These are phyloP conservation scores for Hyles lineata DNA, from an alignment of 2,888 invertebrate genomes.

Conservation along the genomic window DNA sequence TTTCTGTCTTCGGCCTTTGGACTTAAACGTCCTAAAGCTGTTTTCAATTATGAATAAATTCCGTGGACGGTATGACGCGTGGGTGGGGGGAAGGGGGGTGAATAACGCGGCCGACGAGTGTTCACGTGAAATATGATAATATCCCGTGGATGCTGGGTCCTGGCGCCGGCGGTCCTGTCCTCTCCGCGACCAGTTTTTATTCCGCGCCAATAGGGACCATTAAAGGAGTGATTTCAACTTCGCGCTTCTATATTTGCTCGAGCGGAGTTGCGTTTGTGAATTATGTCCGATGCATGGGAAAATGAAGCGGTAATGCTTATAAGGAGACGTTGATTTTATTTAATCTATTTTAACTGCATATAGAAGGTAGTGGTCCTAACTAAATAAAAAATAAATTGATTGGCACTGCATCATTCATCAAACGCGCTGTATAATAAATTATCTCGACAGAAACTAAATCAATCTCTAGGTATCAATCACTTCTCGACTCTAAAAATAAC, in stretches of 20 bases:
- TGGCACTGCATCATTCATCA: no score
- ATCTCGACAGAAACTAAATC: no score
- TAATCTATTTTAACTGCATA: no score
- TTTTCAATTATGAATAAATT: slow-evolving; percentile 58
- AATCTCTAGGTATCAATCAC: no score
- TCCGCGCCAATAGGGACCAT: slow-evolving; percentile 68
- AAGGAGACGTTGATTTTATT: background rate
- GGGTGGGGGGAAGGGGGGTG: slow-evolving; percentile 35
- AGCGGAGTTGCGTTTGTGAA: background rate
- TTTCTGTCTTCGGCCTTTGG: slow-evolving; percentile 48
- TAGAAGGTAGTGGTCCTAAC: no score
- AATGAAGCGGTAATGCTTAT: background rate
- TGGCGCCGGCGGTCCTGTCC: slow-evolving; percentile 75
- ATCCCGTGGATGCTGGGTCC: slow-evolving; percentile 59
- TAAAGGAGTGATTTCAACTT: slow-evolving; percentile 67
- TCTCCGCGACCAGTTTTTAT: slow-evolving; percentile 70
- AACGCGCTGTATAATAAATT: no score
- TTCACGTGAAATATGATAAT: slow-evolving; percentile 77
- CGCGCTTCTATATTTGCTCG: slow-evolving; percentile 43
- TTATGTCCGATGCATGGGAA: slow-evolving; percentile 45
- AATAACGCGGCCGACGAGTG: slow-evolving; percentile 69
- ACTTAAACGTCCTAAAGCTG: slow-evolving; percentile 47
- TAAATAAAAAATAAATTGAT: no score
- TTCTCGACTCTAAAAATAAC: no score
- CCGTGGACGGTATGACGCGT: slow-evolving; percentile 48